Evolutionary conservation across 2,113 vertebrate genomes (phyloP).

Genomic region (Speoplatyrhinus poulsoni): DNA sequence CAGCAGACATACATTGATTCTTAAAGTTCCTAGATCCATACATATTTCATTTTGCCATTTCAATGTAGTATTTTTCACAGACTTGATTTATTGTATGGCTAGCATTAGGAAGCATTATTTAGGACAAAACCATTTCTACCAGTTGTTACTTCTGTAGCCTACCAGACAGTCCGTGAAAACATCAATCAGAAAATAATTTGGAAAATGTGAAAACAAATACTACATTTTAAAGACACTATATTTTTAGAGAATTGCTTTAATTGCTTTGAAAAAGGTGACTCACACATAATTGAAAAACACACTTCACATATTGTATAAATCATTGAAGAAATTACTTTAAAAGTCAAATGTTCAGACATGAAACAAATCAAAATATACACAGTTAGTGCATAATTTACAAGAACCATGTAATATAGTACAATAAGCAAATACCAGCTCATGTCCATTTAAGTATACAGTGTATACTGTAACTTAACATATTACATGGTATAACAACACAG

Average conservation of each 20-base stretch:
- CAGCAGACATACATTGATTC: too few species aligned
- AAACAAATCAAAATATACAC: constrained; percentile 61
- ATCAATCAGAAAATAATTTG: constrained; percentile 8
- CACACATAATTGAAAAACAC: constrained; percentile 51
- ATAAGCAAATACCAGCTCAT: constrained; percentile 37
- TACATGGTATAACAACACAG: constrained; percentile 11
- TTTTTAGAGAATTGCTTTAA: constrained; percentile 47
- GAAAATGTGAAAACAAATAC: constrained; percentile 26
- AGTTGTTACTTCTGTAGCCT: neutral
- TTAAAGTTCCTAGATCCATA: too few species aligned
- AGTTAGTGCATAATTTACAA: constrained; percentile 62
- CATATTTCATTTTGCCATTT: too few species aligned
- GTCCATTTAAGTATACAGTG: constrained; percentile 15
- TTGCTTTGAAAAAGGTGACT: constrained; percentile 61
- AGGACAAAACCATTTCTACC: too few species aligned
- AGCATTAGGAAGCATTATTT: too few species aligned
- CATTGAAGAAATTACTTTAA: constrained; percentile 55
- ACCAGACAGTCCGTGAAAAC: neutral
- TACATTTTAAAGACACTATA: constrained; percentile 1
- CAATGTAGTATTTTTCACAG: too few species aligned
- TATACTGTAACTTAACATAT: constrained; percentile 22
- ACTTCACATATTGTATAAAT: constrained; percentile 64
- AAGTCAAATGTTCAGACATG: constrained; percentile 53
- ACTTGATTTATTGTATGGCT: too few species aligned
- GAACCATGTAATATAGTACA: constrained; percentile 52